Evolutionary conservation across 2,888 invertebrate species (phyloP).

Genomic region (Zeuzera pyrina): DNA sequence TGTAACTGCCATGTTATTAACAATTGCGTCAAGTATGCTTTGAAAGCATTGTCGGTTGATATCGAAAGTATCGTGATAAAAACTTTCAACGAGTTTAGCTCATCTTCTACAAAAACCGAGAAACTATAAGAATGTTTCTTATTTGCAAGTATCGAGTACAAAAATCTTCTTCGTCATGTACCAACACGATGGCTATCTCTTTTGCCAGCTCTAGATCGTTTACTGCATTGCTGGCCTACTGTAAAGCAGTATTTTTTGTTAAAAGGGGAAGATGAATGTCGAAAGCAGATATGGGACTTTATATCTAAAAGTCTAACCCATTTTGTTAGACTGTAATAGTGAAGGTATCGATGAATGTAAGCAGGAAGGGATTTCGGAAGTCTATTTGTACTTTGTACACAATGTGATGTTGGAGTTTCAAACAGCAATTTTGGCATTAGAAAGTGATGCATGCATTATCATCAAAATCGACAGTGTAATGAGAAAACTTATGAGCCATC

Average conservation of each 20-base stretch:
- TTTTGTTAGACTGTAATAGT: no score
- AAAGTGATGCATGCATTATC: conserved; percentile 3
- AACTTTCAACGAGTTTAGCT: conserved; percentile 2
- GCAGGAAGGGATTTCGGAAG: conserved; percentile 6
- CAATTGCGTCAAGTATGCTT: conserved; percentile 10
- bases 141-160: conserved; percentile 7
- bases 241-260: conserved; percentile 1
- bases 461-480: conserved; percentile 2
- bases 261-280: conserved; percentile 6
- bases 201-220: conserved; percentile 5
- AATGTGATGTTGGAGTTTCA: conserved; percentile 4
- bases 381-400: conserved; percentile 8
- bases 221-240: conserved; percentile 8
- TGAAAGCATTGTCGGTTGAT: conserved; percentile 5
- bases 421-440: conserved; percentile 1
- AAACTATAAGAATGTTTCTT: conserved; percentile 7
- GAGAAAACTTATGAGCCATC: conserved; percentile 3
- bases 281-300: conserved; percentile 5
- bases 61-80: conserved; percentile 8
- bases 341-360: background rate
- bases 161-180: conserved; percentile 3
- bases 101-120: conserved; percentile 5
- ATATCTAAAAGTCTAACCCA: no score
- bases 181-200: conserved; percentile 2
- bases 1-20: conserved; percentile 11